A percentile compares a stretch with the other conserved stretches of the same genome.
Conservation (phyloP, 2,113 vertebrate genomes). For the Chinchilla lanigera region DNA sequence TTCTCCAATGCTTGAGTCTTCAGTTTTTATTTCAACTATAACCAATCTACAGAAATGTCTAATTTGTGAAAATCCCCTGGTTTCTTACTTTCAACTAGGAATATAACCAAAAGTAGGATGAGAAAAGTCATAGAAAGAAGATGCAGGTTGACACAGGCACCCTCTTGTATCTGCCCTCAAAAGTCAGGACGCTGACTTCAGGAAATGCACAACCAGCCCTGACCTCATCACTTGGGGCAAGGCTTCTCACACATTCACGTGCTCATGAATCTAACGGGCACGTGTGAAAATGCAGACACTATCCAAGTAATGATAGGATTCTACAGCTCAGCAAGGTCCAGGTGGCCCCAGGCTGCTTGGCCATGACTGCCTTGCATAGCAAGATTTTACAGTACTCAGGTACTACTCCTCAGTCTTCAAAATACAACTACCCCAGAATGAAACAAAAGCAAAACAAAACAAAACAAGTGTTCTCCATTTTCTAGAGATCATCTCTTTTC, state of each 20-base stretch:
- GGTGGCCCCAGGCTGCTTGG: fast-evolving
- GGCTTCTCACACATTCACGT: neutral
- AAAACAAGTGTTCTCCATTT: neutral
- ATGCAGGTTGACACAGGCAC: neutral
- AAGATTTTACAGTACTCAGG: neutral
- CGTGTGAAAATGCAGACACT: neutral
- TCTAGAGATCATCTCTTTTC: neutral
- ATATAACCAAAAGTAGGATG: neutral
- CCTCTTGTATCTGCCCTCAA: neutral
- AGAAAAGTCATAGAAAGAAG: neutral
- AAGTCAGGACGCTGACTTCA: neutral
- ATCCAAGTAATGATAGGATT: neutral
- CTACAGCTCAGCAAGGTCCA: neutral
- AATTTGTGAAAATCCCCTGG: neutral
- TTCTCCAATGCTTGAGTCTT: conserved; percentile 19
- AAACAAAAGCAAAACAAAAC: neutral
- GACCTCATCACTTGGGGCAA: neutral
- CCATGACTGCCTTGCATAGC: neutral
- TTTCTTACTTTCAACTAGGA: neutral
- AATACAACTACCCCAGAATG: neutral
- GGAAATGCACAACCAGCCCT: neutral
- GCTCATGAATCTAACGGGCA: neutral
- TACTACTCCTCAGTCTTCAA: neutral
- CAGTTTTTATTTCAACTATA: neutral
- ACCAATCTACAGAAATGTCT: neutral